These are phyloP conservation scores for Acanthoscelides obtectus DNA, from an alignment of 2,888 invertebrate genomes.

Conservation along the genomic window DNA sequence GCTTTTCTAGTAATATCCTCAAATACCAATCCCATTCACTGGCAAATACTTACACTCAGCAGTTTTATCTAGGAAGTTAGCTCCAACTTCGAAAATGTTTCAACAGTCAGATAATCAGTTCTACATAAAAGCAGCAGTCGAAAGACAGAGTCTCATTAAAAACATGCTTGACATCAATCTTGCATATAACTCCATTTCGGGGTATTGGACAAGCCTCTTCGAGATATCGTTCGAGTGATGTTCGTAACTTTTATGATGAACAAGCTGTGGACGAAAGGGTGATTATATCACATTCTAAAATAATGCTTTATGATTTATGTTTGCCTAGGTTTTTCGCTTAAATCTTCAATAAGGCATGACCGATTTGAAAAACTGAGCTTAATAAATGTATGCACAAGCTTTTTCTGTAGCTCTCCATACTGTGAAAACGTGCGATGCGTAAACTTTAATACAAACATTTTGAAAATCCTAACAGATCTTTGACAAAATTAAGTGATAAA, in stretches of 20 bases:
- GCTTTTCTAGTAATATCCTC: background rate
- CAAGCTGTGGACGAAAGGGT: background rate
- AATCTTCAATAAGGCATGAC: too few relatives aligned
- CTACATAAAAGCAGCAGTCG: background rate
- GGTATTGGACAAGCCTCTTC: background rate
- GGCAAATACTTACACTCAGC: background rate
- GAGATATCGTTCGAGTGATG: background rate
- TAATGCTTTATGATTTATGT: background rate
- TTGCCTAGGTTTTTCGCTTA: background rate
- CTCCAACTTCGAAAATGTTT: background rate
- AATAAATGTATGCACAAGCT: too few relatives aligned
- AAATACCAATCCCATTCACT: background rate
- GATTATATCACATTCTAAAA: background rate
- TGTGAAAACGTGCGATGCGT: too few relatives aligned
- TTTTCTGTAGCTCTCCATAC: too few relatives aligned
- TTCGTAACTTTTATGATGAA: background rate
- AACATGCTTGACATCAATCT: background rate
- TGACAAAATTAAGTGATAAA: too few relatives aligned
- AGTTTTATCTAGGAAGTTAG: background rate
- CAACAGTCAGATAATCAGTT: background rate
- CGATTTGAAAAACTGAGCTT: too few relatives aligned
- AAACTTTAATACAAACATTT: too few relatives aligned
- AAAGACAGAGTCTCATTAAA: background rate
- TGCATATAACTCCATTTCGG: background rate
- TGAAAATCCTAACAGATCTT: too few relatives aligned